Evolutionary conservation across 2,888 invertebrate genomes (phyloP).

Genomic region (Bombylius discolor): DNA sequence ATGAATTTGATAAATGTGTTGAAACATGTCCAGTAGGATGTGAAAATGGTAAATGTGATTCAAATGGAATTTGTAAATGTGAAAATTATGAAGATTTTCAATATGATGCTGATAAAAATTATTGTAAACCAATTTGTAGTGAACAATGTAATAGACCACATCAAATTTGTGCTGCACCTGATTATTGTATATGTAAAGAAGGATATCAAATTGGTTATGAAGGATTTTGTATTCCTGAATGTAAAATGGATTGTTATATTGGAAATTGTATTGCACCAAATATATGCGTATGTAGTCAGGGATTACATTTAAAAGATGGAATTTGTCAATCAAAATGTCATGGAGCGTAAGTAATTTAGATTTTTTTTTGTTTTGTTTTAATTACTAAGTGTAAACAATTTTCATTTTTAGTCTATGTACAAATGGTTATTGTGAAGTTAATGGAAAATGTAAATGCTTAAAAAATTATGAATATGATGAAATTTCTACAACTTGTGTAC

Average conservation of each 20-base stretch:
- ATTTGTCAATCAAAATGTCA: conserved; percentile 26
- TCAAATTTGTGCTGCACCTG: conserved; percentile 33
- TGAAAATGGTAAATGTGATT: conserved; percentile 48
- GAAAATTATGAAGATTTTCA: conserved; percentile 37
- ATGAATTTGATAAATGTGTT: conserved; percentile 30
- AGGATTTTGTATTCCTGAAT: conserved; percentile 25
- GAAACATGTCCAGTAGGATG: conserved; percentile 38
- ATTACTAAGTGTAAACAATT: conserved; percentile 15
- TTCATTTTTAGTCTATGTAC: conserved; percentile 20
- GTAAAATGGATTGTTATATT: conserved; percentile 33
- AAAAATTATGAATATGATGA: conserved; percentile 22
- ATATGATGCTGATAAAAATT: conserved; percentile 42
- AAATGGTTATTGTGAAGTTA: conserved; percentile 36
- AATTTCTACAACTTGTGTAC: conserved; percentile 19
- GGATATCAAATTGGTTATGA: conserved; percentile 32
- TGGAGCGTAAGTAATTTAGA: too few species aligned
- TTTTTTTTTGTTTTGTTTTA: conserved; percentile 30
- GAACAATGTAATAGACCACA: conserved; percentile 22
- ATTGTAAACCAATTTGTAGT: conserved; percentile 48
- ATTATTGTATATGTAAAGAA: conserved; percentile 33
- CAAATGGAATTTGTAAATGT: conserved; percentile 51
- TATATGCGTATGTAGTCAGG: conserved; percentile 43
- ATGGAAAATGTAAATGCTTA: conserved; percentile 39
- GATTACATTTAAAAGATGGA: conserved; percentile 35
- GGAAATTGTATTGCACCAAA: conserved; percentile 47